phyloP scores from a whole-genome alignment of 2,113 vertebrate species.

The Uropsilus gracilis region DNA sequence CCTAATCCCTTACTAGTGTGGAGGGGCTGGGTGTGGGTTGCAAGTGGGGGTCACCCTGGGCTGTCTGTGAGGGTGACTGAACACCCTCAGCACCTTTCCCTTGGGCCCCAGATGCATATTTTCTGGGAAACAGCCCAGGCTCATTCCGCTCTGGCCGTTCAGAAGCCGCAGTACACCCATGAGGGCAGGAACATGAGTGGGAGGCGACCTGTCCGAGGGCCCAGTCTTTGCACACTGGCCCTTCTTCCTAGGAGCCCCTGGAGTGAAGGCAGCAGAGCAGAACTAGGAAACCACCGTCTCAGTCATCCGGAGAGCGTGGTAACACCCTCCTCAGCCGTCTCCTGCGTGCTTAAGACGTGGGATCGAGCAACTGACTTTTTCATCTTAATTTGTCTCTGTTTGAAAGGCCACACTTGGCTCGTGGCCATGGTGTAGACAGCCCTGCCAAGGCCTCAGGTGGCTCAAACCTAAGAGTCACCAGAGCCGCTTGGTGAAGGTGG shows the following conservation, averaged over 20 bases:
- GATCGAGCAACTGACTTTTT: neutral
- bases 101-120: neutral
- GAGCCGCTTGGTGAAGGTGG: neutral
- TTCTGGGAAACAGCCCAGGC: neutral
- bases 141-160: neutral
- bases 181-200: neutral
- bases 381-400: neutral
- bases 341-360: neutral
- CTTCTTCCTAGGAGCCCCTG: neutral
- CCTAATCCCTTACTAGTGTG: fast-evolving
- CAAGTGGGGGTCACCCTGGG: fast-evolving
- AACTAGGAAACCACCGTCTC: neutral
- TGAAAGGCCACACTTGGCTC: neutral
- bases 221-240: neutral
- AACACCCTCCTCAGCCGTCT: neutral
- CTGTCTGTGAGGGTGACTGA: neutral
- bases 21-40: neutral
- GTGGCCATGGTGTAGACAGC: neutral
- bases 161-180: neutral
- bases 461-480: neutral
- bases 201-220: too few species aligned
- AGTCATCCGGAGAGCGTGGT: fast-evolving
- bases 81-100: too few species aligned
- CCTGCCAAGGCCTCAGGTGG: neutral
- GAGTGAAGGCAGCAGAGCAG: neutral